These are phyloP conservation scores for Bathynomus jamesi DNA, from an alignment of 1,140 invertebrate genomes.

Conservation along the genomic window DNA sequence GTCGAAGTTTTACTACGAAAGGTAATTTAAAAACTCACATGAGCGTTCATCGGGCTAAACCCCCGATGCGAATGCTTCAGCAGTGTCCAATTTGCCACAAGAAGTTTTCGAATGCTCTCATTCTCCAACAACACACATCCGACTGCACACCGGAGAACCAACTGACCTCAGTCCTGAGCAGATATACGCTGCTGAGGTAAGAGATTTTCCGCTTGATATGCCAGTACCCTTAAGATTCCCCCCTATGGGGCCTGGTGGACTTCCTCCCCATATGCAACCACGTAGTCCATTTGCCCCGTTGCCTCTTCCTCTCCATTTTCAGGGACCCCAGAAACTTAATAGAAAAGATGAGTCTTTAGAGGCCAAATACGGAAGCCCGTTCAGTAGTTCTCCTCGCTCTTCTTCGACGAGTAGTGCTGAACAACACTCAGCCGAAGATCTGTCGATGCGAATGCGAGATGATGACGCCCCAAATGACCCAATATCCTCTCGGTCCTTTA, in stretches of 20 bases:
- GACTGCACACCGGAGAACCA: slow-evolving; percentile 83
- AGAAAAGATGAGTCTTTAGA: slow-evolving; percentile 11
- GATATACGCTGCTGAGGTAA: slow-evolving; percentile 72
- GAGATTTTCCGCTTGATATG: slow-evolving; percentile 55
- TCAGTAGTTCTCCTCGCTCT: slow-evolving; percentile 30
- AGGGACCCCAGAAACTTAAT: slow-evolving; percentile 21
- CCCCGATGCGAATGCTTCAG: slow-evolving; percentile 82
- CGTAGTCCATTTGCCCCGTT: slow-evolving; percentile 25
- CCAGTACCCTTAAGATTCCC: slow-evolving; percentile 43
- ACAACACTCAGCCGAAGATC: slow-evolving; percentile 49
- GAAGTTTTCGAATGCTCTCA: slow-evolving; percentile 91
- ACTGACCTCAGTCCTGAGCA: slow-evolving; percentile 77
- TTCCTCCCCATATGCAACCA: slow-evolving; percentile 27
- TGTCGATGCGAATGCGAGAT: slow-evolving; percentile 50
- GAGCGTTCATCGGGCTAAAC: slow-evolving; percentile 93
- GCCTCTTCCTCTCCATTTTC: slow-evolving; percentile 22
- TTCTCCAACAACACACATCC: slow-evolving; percentile 90
- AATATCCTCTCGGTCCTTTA: slow-evolving; percentile 38
- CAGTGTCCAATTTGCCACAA: slow-evolving; percentile 98
- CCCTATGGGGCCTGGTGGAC: slow-evolving; percentile 39
- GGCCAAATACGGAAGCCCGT: slow-evolving; percentile 23
- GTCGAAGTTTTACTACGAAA: slow-evolving; percentile 92
- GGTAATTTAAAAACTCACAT: slow-evolving; percentile 99
- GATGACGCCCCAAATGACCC: slow-evolving; percentile 47
- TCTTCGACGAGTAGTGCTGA: slow-evolving; percentile 34